Percentiles rank a stretch among this genome's conserved stretches.
phyloP scores from a whole-genome alignment of 2,113 vertebrate species.

The Psilopsiagon aurifrons region DNA sequence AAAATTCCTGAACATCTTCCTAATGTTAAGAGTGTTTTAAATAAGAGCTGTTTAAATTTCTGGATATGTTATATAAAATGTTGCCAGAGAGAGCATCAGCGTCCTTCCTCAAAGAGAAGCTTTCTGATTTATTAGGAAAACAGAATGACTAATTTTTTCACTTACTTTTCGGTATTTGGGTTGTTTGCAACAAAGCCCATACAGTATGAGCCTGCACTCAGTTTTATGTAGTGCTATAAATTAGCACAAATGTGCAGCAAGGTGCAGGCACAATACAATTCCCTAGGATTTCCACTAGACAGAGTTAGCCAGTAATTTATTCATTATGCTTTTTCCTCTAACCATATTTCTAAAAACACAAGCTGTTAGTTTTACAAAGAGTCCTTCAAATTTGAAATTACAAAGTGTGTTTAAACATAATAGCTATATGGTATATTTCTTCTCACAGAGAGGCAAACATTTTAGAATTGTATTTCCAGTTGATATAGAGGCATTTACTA shows the following conservation, averaged over 20 bases:
- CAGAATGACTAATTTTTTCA: fast-evolving
- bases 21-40: not conserved
- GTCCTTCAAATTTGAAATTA: not conserved
- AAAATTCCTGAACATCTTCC: not conserved
- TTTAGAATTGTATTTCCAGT: not conserved
- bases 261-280: not conserved
- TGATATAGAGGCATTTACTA: not conserved
- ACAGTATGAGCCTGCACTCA: not conserved
- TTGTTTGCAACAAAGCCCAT: not conserved
- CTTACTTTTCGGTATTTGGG: not conserved
- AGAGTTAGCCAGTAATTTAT: not conserved
- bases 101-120: not conserved
- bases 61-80: not conserved
- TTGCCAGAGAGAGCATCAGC: not conserved
- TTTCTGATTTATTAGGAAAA: not conserved
- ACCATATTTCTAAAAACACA: not conserved
- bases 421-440: not conserved
- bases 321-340: not conserved
- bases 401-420: not conserved
- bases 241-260: not conserved
- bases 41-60: not conserved
- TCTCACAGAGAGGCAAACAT: not conserved
- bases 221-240: not conserved
- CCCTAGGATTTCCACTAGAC: not conserved
- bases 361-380: not conserved